phyloP scores from a whole-genome alignment of 2,888 invertebrate genomes.

The Drosophila pseudotalamancana region DNA sequence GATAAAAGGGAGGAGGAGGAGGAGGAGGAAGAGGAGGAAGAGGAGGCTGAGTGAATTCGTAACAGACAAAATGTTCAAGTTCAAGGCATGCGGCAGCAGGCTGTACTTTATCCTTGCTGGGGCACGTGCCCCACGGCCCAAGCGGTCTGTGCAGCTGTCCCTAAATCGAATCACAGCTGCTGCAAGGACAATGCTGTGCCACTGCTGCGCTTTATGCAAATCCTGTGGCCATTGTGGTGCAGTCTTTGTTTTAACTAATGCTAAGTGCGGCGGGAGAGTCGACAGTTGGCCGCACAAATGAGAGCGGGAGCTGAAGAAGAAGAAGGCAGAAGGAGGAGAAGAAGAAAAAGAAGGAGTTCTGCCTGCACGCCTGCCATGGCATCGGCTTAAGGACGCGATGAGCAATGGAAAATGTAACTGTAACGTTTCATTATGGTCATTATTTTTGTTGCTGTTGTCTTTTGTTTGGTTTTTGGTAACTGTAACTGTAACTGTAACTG shows the following conservation, averaged over 20 bases:
- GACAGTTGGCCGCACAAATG: conserved; percentile 29
- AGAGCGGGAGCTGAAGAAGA: not conserved
- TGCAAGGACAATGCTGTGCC: conserved; percentile 60
- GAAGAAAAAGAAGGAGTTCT: not conserved
- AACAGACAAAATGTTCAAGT: conserved; percentile 36
- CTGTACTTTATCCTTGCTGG: conserved; percentile 20
- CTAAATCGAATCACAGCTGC: conserved; percentile 64
- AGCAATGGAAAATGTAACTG: conserved; percentile 56
- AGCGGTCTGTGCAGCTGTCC: conserved; percentile 28
- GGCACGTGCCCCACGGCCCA: conserved; percentile 6
- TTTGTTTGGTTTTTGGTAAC: conserved; percentile 46
- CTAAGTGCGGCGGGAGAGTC: conserved; percentile 36
- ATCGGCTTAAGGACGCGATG: conserved; percentile 45
- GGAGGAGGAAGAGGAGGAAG: not conserved
- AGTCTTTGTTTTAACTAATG: conserved; percentile 60
- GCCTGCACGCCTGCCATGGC: conserved; percentile 29
- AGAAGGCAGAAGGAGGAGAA: not conserved
- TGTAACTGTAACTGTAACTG: too few relatives aligned
- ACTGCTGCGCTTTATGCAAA: conserved; percentile 65
- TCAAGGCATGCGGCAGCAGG: conserved; percentile 37
- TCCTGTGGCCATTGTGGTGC: conserved; percentile 63
- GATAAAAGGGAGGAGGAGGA: not conserved
- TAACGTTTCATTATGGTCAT: conserved; percentile 67
- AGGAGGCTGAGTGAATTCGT: conserved; percentile 5
- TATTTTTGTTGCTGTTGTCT: conserved; percentile 24